Evolutionary conservation across 2,797 vertebrate species (phyloP), one percentile per base, ranked within the genome.

Genomic region (Lophotriccus pileatus): DNA sequence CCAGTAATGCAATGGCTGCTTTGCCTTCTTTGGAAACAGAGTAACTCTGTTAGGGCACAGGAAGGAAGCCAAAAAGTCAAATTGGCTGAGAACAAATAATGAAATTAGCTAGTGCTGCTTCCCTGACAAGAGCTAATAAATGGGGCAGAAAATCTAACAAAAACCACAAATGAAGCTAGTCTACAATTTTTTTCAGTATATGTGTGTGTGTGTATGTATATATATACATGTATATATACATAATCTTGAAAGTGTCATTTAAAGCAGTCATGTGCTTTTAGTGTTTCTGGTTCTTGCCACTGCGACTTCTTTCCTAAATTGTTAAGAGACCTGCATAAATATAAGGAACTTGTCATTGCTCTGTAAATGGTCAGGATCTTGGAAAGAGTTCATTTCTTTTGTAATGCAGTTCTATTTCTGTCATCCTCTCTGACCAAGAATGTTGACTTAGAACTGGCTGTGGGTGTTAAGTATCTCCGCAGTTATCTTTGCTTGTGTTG

Each of bases 1-100:
- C 59, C 64, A 80, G 72, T 69, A 81, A 53, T 46, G 74, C 85
- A 49, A 19, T 73, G 76, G 32, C 83, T 91, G 47, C 73, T 91
- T 95, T 96, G n/a, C 96, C 95, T 95, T 91, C 77, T 94, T 95
- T 96, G 94, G 93, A 94, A 96, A 87, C 83, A 94, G 74, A 95
- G 67, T 63, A 86, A 39, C 70, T 93, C 83, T 94, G 73, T 94
- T 93, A 88, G 83, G 63, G 73, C 69, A 53, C 80, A 95, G 95
- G 92, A 94, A 93, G 24, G 55, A 93, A 94, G 92, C 95, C 94
- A 97, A 67, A 86, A 96, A 95, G 94, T 96, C 91, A 91, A 64
- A 94, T 73, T 95, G 91, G 70, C 91, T 93, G 85, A 94, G 83
- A 93, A 94, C 59, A 91, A 86, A 70, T 90, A 80, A 87, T 84